Evolutionary conservation across 2,888 invertebrate genomes (phyloP), one percentile per base, ranked within the genome.

Genomic region (Heliconius sara): DNA sequence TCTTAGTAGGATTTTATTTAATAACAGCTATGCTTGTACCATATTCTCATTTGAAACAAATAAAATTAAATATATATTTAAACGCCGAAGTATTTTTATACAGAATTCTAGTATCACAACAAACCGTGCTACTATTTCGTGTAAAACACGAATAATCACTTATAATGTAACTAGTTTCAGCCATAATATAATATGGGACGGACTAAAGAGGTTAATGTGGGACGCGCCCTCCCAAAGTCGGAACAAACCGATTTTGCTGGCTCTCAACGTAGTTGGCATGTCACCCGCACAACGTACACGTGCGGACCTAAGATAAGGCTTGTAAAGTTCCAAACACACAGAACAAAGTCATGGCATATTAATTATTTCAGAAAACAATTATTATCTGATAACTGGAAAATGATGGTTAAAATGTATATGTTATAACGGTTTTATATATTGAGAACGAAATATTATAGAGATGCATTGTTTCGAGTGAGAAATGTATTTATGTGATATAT

Each of bases 181-280:
- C 77, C 79, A 78, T 80, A 81, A 82, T 83, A 79, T 79, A 78
- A 82, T 80, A 77, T 78, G 73, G 78, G 39, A 72, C 73, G 76
- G 78, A 76, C 74, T 87, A 89, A 79, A 81, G 78, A 79, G 77
- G 75, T 79, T 89, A 90, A 89, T 88, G 88, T 87, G 87, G 85
- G 86, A 86, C 84, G 87, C 88, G 85, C 85, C 88, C 87, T 88
- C 87, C 86, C 86, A 88, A 90, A 90, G 88, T 89, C 86, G 83
- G 88, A 88, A 92, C 91, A 90, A 92, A 91, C 90, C 90, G 90
- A 91, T 91, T 91, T 92, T 87, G 90, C 89, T 90, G 89, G 89
- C 90, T 86, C 86, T 83, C 86, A 86, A 84, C 87, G 88, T 89
- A 89, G 89, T 89, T 90, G 89, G 89, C 88, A 89, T 91, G 91